These are phyloP conservation scores for Speoplatyrhinus poulsoni DNA, from an alignment of 2,113 vertebrate species.

Conservation along the genomic window DNA sequence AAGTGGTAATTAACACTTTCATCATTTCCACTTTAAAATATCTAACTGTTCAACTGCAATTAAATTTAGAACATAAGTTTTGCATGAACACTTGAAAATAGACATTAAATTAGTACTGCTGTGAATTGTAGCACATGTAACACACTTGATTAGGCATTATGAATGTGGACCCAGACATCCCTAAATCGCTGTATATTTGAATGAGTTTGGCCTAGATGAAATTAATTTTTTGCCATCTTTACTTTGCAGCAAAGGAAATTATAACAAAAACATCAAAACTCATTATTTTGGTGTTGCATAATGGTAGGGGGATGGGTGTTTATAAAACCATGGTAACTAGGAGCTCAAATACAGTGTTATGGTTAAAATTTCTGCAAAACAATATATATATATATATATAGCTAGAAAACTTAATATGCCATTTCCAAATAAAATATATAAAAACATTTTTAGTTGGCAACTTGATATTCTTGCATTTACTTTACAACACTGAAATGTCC, in stretches of 20 bases:
- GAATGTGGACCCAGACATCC: not conserved
- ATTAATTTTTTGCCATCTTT: conserved; percentile 22
- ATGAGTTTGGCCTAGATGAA: not conserved
- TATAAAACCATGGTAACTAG: conserved; percentile 35
- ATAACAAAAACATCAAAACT: conserved; percentile 29
- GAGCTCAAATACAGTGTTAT: conserved; percentile 31
- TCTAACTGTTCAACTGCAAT: no score
- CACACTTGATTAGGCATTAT: conserved; percentile 4
- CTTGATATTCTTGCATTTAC: conserved; percentile 23
- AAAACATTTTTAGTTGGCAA: no score
- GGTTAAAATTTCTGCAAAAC: conserved; percentile 36
- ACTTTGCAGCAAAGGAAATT: conserved; percentile 36
- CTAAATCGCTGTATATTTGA: no score
- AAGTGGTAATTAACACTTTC: not conserved
- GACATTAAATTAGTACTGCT: conserved; percentile 13
- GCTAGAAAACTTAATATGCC: conserved; percentile 35
- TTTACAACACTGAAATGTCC: conserved; percentile 65
- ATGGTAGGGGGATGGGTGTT: conserved; percentile 5
- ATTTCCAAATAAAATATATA: conserved; percentile 28
- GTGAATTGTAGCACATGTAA: not conserved
- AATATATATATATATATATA: conserved; percentile 7
- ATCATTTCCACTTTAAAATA: no score
- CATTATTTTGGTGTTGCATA: conserved; percentile 34
- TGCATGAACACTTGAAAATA: not conserved
- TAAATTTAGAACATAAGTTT: not conserved